Base-by-base conservation (phyloP, 2,113 vertebrate genomes). In the Phylloscopus whistleri region DNA sequence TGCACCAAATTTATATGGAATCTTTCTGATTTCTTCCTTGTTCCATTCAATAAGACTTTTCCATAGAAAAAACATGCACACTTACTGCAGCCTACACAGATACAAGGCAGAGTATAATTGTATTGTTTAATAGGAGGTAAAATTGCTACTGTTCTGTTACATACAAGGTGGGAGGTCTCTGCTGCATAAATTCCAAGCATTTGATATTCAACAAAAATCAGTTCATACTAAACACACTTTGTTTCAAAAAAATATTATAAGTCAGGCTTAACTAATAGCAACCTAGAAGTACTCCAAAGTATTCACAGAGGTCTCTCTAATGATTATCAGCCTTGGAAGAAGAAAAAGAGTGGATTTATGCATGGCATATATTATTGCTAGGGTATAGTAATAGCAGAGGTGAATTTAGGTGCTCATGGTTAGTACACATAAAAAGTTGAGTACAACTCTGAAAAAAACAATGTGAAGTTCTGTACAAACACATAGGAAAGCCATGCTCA, bases 131-230 rank as follows among this genome's bases (percentile, higher is more conserved):
- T 24, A 64, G 10, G 15, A 92, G 58, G 66, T 87, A 78, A 93
- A 95, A 94, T 89, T 93, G 73, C 86, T 92, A 46, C 88, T 92
- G 46, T 87, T 93, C 81, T 88, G 24, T 67, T 94, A 67, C 41
- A 37, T 77, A 41, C 9, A 69, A 68, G 31, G 75, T 70, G 52
- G 73, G 90, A 94, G 78, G 75, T 56, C 56, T 60, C 37, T 89
- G 64, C 88, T 92, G 74, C 66, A 44, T 89, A 93, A 86, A 91
- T 93, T 92, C 35, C 3, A n/a, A 74, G 64, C 33, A 52, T 86
- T 88, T 95, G 90, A 86, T 95, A 89, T 1, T 37, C 79, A 96
- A 93, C 92, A 94, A 68, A 93, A 96, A 86, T 46, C 56, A 56
- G 21, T 60, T 94, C 72, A 52, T 60, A 60, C 52, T 49, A 86